Percentiles rank a stretch among this genome's conserved stretches.
These are phyloP conservation scores for Cyanistes caeruleus DNA, from an alignment of 2,113 vertebrate genomes.

Conservation along the genomic window DNA sequence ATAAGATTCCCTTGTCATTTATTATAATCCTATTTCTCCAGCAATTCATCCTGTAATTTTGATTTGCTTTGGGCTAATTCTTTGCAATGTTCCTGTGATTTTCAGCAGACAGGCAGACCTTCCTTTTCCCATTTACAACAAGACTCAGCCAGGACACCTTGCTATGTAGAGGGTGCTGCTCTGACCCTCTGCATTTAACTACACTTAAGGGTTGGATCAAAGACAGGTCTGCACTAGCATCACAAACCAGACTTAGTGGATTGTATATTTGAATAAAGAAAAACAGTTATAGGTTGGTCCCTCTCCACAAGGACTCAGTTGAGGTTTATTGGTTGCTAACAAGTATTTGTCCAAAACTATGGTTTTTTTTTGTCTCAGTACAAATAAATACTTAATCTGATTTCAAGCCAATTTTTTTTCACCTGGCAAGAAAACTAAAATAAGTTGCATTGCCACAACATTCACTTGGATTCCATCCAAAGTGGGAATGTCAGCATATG, in stretches of 20 bases:
- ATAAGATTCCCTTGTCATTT: neutral
- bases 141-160: neutral
- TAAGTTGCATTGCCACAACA: neutral
- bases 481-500: neutral
- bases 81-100: neutral
- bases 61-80: neutral
- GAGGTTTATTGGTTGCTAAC: neutral
- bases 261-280: neutral
- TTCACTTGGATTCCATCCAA: neutral
- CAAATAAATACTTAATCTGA: neutral
- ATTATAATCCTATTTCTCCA: constrained; percentile 20
- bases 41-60: neutral
- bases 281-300: neutral
- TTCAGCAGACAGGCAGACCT: neutral
- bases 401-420: neutral
- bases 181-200: neutral
- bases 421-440: neutral
- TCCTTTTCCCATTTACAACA: neutral
- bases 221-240: neutral
- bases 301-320: neutral
- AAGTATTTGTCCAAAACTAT: neutral
- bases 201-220: neutral
- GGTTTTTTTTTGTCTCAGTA: neutral
- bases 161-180: neutral
- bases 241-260: neutral